Conservation (phyloP, 2,113 vertebrate genomes). For the Triplophysa rosa region DNA sequence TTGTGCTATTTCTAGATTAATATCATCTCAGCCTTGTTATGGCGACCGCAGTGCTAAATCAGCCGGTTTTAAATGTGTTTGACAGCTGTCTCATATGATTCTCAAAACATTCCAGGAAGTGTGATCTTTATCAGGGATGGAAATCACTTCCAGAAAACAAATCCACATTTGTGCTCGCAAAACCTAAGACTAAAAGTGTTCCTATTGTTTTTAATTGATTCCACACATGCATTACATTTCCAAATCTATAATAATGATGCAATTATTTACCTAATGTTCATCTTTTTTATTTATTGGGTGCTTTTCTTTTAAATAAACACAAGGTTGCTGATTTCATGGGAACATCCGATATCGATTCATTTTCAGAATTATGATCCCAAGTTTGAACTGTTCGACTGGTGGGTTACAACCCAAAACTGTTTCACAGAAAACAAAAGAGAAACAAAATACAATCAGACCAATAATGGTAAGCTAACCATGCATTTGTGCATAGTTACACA, state of each 20-base stretch:
- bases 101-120: conserved; percentile 28
- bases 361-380: conserved; percentile 3
- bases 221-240: background rate
- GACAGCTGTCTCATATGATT: conserved; percentile 27
- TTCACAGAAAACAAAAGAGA: background rate
- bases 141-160: conserved; percentile 20
- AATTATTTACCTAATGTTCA: conserved; percentile 22
- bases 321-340: background rate
- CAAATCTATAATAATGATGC: conserved; percentile 2
- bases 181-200: background rate
- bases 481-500: too few relatives aligned
- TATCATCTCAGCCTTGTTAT: conserved; percentile 2
- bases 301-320: conserved; percentile 16
- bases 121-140: conserved; percentile 20
- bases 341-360: background rate
- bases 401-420: background rate
- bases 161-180: conserved; percentile 1
- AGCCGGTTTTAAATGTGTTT: conserved; percentile 20
- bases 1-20: conserved; percentile 28
- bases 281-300: background rate
- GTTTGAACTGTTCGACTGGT: background rate
- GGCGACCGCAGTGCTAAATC: conserved; percentile 13
- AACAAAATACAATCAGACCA: background rate
- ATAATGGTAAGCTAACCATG: background rate
- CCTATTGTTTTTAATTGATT: conserved; percentile 33